Conservation (phyloP, 2,797 vertebrate species). For the Luscinia luscinia region DNA sequence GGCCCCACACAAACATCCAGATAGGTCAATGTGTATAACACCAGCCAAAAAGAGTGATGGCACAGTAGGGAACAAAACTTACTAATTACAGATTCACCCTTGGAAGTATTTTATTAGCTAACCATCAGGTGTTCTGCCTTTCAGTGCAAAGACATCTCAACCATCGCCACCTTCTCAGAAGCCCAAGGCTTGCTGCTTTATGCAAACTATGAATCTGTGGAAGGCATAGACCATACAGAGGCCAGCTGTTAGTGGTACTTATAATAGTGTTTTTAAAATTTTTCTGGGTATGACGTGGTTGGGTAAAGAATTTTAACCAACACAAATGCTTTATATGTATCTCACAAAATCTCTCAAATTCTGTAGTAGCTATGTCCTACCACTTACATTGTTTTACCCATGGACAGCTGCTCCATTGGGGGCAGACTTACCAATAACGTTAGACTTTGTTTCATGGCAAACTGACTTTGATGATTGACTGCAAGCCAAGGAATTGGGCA, state of each 20-base stretch:
- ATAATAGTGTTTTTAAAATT: not conserved
- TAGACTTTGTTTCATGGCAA: not conserved
- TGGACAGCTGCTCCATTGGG: not conserved
- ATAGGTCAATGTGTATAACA: not conserved
- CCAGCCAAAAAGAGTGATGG: not conserved
- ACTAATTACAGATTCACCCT: not conserved
- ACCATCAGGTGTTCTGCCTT: not conserved
- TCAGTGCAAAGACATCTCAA: not conserved
- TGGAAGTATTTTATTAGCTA: not conserved
- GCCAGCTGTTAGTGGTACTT: not conserved
- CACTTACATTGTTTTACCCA: not conserved
- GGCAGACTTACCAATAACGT: not conserved
- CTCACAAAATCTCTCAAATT: not conserved
- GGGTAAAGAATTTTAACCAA: not conserved
- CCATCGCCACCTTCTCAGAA: not conserved
- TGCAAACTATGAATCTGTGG: not conserved
- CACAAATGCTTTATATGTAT: not conserved
- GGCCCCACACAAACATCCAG: not conserved
- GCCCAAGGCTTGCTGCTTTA: not conserved
- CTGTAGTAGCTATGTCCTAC: not conserved
- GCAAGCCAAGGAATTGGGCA: not conserved
- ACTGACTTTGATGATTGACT: not conserved
- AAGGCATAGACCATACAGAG: not conserved
- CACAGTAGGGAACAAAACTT: not conserved
- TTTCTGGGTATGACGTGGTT: not conserved